Evolutionary conservation across 2,113 vertebrate species (phyloP), one percentile per base, ranked within the genome.

Genomic region (Leucoraja erinaceus): DNA sequence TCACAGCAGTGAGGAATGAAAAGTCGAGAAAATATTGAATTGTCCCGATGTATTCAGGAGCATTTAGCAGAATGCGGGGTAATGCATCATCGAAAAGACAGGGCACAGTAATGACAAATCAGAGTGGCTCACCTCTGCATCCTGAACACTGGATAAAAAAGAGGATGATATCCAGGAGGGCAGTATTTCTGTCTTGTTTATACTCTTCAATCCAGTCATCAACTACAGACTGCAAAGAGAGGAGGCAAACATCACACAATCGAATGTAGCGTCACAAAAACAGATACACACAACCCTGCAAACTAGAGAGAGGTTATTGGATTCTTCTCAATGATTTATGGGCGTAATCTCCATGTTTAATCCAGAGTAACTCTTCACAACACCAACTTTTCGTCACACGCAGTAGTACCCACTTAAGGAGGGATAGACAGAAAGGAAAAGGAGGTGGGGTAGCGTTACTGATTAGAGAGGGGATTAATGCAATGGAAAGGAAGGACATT

Each of bases 71-170:
- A 47, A 91, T 47, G 25, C 68, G 25, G 66, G 38, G 90, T 14
- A 91, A 91, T 91, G 33, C 4, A 91, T 72, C 88, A 91, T 25
- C 18, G 33, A 74, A 63, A 88, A 63, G 59, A 63, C 75, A 79
- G 75, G 9, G 75, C 56, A 79, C 47, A 61, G 56, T 78, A 68
- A 83, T 93, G 75, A 83, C 54, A 68, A 56, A 78, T 79, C 75
- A 33, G 20, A 72, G 66, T 9, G 4, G 90, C 18, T 95, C 94
- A 95, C 98, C 98, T 97, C 97, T 98, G 94, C 98, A 98, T 76
- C 98, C 98, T 38, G 96, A 98, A 94, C 98, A 98, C 94, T 98
- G 98, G 94, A 98, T 98, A 95, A 98, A 99, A 95, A 98, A 99
- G 95, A 96, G 97, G 95, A 98, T 97, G 94, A 99, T 97, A 94